Evolutionary conservation across 1,140 invertebrate species (phyloP), one percentile per base, ranked within the genome.

Genomic region (Dermatophagoides farinae): DNA sequence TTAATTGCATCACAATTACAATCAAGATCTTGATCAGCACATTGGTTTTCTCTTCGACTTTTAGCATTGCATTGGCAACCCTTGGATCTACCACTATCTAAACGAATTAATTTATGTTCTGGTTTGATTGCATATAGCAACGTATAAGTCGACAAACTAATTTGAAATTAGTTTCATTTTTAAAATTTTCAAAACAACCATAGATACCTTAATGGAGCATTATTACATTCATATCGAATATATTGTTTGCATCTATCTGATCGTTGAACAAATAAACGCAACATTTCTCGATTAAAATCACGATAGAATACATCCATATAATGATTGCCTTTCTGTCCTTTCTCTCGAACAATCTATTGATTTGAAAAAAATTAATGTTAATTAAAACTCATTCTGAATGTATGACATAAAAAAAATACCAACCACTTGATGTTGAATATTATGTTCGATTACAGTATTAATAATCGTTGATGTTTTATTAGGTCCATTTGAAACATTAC

Each of bases 391-490:
- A n/a, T n/a, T 53, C 8, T 6, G 8, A 53, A 53, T 8, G 23
- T 53, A 31, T 14, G 20, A 22, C 10, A 11, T 8, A 49, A 10
- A 12, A 53, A 23, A 37, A 5, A 14, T 25, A 64, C 66, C 69
- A 64, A 75, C 74, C 61, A 88, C 81, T 77, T 91, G 86, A 65
- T 84, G 87, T 0, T 82, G 84, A 31, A 95, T 71, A 76, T 95
- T 93, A 69, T 92, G 88, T 69, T 90, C 86, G 0, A 93, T 85
- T 59, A 89, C 85, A 1, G 86, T 89, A 67, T 86, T 88, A 0
- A 87, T 91, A 0, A 83, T 82, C n/a, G 66, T 86, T 47, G 46
- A 4, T 8, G 46, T 23, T 20, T 47, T 18, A 47, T 23, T 47
- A 1, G 18, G 9, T 20, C 46, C 14, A 55, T 25, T n/a, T 16